Conservation (phyloP, 2,888 invertebrate genomes). For the Temnothorax unifasciatus region DNA sequence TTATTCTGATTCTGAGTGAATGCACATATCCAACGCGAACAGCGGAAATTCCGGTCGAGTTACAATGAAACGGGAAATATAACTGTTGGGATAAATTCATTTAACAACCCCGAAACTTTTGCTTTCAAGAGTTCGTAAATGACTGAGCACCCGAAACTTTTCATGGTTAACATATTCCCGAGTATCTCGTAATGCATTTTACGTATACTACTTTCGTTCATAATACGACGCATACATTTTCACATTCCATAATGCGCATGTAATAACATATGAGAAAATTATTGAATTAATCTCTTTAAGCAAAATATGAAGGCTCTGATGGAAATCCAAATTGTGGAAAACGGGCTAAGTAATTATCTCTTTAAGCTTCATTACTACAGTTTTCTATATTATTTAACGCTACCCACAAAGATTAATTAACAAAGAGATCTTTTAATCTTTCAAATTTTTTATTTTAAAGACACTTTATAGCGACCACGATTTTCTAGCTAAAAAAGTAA, state of each 20-base stretch:
- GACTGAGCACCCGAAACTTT: conserved; percentile 39
- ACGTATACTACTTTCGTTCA: not conserved
- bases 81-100: conserved; percentile 20
- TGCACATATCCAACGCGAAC: not conserved
- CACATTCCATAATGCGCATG: not conserved
- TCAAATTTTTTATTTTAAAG: not conserved
- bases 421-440: not conserved
- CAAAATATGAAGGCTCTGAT: too few relatives aligned
- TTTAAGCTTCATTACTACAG: not conserved
- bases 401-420: not conserved
- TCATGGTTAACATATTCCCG: conserved; percentile 41
- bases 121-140: conserved; percentile 44
- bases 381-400: not conserved
- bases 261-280: conserved; percentile 4
- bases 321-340: too few relatives aligned
- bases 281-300: not conserved
- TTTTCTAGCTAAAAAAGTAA: not conserved
- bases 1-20: conserved; percentile 20
- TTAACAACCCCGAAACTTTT: conserved; percentile 27
- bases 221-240: not conserved
- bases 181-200: conserved; percentile 41
- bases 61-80: conserved; percentile 6
- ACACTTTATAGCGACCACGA: not conserved
- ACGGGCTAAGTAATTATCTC: too few relatives aligned
- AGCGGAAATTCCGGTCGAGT: not conserved